Evolutionary conservation across 2,888 invertebrate genomes (phyloP), one percentile per base, ranked within the genome.

Genomic region (Anthophora plumipes): DNA sequence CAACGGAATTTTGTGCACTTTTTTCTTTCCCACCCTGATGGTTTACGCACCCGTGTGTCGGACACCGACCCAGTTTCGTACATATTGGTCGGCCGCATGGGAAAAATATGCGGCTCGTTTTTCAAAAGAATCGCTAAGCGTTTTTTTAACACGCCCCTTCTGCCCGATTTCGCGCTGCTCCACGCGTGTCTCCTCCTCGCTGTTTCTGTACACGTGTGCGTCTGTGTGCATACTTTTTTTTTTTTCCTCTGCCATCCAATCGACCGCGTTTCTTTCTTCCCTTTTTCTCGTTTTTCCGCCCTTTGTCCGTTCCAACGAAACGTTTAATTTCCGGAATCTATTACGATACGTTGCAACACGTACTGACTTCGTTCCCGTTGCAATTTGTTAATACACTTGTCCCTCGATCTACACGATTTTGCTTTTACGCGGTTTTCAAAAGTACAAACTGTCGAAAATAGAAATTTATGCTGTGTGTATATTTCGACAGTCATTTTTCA

Each of bases 61-160:
- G 12, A 22, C 12, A 0, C 48, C 52, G 48, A 48, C 64, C 55
- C 12, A 55, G 55, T 55, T 64, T 14, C n/a, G n/a, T 31, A 43
- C 37, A 4, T 48, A 55, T 41, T 57, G 55, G 25, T 22, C 6
- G 52, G 11, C 12, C 46, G 12, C 9, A 31, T 17, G 7, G 37
- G 20, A 60, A 25, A 63, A 59, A 72, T 37, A 41, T 68, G 37
- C n/a, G 31, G 17, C 50, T 52, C 64, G 50, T 52, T 66, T 66
- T 54, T 72, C 43, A 43, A 43, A 43, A 9, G 39, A 17, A 66
- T 66, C 48, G 59, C 8, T 8, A 37, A 76, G 37, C 60, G 52
- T 7, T 66, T 37, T 64, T 63, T 59, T n/a, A 25, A n/a, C 39
- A 37, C n/a, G 8, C 17, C 20, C 37, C 46, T 14, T 17, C 11